Conservation (phyloP, 2,888 invertebrate species). For the Camptogramma bilineatum region DNA sequence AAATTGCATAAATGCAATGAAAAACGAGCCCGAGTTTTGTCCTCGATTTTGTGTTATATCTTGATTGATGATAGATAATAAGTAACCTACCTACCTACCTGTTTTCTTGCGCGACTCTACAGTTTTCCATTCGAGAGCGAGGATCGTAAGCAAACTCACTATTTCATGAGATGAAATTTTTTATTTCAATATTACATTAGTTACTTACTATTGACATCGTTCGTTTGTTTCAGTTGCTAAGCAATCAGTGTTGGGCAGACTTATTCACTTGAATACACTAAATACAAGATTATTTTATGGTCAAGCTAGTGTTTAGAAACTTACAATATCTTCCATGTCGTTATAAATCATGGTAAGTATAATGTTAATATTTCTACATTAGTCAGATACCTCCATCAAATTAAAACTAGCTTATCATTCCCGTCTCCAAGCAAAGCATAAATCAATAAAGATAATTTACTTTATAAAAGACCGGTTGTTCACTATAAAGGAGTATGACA, state of each 20-base stretch:
- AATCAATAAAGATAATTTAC: slow-evolving; percentile 14
- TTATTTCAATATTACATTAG: not conserved
- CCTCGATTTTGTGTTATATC: not conserved
- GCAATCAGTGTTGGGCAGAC: not conserved
- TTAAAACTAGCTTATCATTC: not conserved
- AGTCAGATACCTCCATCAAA: not conserved
- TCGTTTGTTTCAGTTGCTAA: not conserved
- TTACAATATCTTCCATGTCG: too few relatives aligned
- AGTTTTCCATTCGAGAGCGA: not conserved
- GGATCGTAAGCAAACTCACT: not conserved
- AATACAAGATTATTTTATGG: too few relatives aligned
- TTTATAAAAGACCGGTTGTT: slow-evolving; percentile 13
- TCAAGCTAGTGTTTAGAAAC: too few relatives aligned
- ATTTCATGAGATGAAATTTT: not conserved
- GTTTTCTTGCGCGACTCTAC: not conserved
- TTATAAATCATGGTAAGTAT: not conserved
- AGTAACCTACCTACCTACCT: too few relatives aligned
- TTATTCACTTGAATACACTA: not conserved
- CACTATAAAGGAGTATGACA: slow-evolving; percentile 3
- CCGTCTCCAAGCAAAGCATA: slow-evolving; percentile 20
- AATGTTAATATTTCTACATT: not conserved
- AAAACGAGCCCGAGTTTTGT: not conserved
- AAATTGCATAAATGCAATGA: not conserved
- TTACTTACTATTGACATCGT: not conserved
- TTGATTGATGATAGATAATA: too few relatives aligned